A percentile compares a stretch with the other conserved stretches of the same genome.
Evolutionary conservation across 1,140 invertebrate genomes (phyloP).

Genomic region (Leptopilina clavipes): DNA sequence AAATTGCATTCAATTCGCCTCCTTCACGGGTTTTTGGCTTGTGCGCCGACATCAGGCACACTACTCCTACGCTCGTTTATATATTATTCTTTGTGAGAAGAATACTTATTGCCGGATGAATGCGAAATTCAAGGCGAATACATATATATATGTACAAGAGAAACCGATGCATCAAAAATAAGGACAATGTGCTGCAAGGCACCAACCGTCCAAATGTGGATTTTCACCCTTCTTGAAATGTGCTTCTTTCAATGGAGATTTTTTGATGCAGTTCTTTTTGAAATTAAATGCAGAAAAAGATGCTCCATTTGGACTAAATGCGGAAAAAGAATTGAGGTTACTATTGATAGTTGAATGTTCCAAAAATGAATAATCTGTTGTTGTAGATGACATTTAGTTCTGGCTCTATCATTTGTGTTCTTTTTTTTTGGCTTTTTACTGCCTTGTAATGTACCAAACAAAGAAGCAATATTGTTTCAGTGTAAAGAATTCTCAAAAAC

Average conservation of each 20-base stretch:
- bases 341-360: too few species aligned
- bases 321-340: too few species aligned
- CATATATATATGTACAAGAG: too few species aligned
- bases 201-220: not conserved
- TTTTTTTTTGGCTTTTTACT: too few species aligned
- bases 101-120: constrained; percentile 30
- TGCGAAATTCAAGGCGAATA: constrained; percentile 17
- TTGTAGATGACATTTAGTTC: too few species aligned
- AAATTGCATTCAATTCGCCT: constrained; percentile 16
- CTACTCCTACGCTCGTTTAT: constrained; percentile 12
- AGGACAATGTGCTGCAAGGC: not conserved
- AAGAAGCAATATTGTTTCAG: too few species aligned
- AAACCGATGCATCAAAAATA: constrained; percentile 6
- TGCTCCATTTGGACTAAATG: too few species aligned
- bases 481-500: too few species aligned
- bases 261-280: not conserved
- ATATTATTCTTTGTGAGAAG: constrained; percentile 28
- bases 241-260: not conserved
- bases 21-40: constrained; percentile 24
- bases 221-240: constrained; percentile 1
- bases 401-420: too few species aligned
- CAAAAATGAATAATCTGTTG: too few species aligned
- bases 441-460: too few species aligned
- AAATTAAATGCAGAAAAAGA: too few species aligned
- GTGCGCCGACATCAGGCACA: not conserved